Conservation (phyloP, 2,888 invertebrate genomes). For the Balanococcus diminutus region DNA sequence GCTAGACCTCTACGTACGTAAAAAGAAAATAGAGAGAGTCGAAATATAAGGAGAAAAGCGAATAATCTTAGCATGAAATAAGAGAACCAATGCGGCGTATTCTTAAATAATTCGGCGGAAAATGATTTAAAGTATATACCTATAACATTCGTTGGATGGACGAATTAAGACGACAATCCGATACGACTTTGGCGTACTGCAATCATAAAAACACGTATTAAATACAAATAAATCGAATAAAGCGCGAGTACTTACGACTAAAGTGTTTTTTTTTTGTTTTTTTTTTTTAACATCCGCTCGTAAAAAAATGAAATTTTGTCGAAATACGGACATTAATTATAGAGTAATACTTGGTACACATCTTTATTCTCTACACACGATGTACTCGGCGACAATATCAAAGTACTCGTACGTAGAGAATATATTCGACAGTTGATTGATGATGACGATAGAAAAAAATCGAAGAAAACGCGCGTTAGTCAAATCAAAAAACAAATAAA, state of each 20-base stretch:
- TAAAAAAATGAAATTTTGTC: not conserved
- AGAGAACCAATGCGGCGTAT: not conserved
- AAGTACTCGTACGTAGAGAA: too few species aligned
- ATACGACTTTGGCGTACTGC: constrained; percentile 56
- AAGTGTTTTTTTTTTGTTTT: not conserved
- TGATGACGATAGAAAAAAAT: too few species aligned
- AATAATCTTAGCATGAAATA: not conserved
- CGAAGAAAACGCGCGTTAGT: not conserved
- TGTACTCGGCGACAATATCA: too few species aligned
- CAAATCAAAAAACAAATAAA: not conserved
- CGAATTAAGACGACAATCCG: constrained; percentile 55
- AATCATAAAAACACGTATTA: constrained; percentile 47
- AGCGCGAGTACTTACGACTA: not conserved
- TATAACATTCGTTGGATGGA: constrained; percentile 44
- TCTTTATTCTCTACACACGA: too few species aligned
- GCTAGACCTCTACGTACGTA: too few species aligned
- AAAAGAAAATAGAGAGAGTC: not conserved
- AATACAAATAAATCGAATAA: not conserved
- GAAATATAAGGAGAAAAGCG: not conserved
- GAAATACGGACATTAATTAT: too few species aligned
- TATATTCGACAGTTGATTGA: too few species aligned
- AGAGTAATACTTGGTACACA: too few species aligned
- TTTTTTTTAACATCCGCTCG: too few species aligned
- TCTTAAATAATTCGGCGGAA: not conserved
- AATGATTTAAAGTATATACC: constrained; percentile 5